Evolutionary conservation across 1,140 invertebrate species (phyloP).

Genomic region (Polypedilum vanderplanki): DNA sequence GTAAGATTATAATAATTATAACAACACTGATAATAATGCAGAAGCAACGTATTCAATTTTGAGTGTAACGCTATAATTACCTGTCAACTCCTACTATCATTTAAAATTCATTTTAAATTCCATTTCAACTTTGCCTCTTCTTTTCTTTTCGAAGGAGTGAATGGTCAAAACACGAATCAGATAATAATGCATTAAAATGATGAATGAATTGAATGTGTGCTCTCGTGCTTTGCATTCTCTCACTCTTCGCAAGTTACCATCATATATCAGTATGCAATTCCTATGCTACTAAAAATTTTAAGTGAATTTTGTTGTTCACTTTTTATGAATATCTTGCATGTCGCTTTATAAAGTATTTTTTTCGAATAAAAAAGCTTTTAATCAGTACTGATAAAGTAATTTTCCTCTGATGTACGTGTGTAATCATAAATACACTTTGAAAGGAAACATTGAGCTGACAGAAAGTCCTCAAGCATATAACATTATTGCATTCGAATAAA

Average conservation of each 20-base stretch:
- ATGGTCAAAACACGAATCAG: background rate
- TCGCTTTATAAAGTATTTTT: background rate
- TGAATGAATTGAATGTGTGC: background rate
- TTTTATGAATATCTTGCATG: background rate
- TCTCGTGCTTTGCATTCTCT: background rate
- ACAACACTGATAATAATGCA: background rate
- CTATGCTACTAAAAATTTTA: background rate
- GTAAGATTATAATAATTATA: background rate
- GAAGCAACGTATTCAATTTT: background rate
- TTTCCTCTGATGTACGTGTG: background rate
- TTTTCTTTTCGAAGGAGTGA: too few relatives aligned
- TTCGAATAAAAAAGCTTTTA: background rate
- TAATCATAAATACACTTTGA: background rate
- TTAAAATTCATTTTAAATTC: constrained; percentile 1
- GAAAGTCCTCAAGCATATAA: too few relatives aligned
- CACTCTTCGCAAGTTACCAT: background rate
- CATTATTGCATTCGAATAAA: too few relatives aligned
- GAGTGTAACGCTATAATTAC: background rate
- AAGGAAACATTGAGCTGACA: too few relatives aligned
- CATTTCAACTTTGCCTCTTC: too few relatives aligned
- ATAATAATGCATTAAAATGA: constrained; percentile 20
- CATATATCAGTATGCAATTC: background rate
- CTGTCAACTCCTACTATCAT: constrained; percentile 11
- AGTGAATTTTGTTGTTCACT: background rate
- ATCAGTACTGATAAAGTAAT: background rate